Base-by-base conservation (phyloP, 2,888 invertebrate genomes). In the Protula sp. region DNA sequence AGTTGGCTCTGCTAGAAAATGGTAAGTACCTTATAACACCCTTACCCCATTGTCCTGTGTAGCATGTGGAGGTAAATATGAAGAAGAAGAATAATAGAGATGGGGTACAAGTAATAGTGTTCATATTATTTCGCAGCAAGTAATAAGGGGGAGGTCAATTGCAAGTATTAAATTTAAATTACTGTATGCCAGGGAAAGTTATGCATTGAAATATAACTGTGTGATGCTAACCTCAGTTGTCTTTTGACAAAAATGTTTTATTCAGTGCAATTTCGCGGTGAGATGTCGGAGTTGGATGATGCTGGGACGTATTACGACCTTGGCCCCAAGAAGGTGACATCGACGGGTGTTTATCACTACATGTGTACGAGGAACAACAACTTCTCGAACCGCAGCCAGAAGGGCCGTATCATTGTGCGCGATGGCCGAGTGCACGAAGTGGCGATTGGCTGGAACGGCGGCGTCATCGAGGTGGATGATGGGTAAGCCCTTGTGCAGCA, bases 321-420 rank as follows among this genome's bases (percentile, higher is more conserved):
- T 29, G 77, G 74, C 2, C 73, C 76, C 1, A 57, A 72, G 9
- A 69, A 75, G 61, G 67, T 79, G 5, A 73, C 71, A 0, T 60
- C 64, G 38, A 30, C 65, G 1, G 78, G 78, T 1, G 72, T 72
- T 1, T 77, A 72, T 63, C 75, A 79, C 55, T 80, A 75, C 63
- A 72, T 81, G 71, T 72, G 74, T 56, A 78, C 79, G 1, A 69
- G 80, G 31, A 81, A 81, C 68, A 81, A 80, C 64, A 74, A 79
- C 67, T 80, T 81, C 68, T 75, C 78, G 3, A 81, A 80, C 61
- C 66, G 81, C 19, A 78, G 78, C 61, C 81, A 81, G 71, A 81
- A 81, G 62, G 81, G 75, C 0, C 65, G 73, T 29, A 61, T 80
- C 19, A 67, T 73, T 26, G 72, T 73, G 2, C 58, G 63, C 14